phyloP scores from a whole-genome alignment of 2,113 vertebrate species.

The Malurus cyaneus region DNA sequence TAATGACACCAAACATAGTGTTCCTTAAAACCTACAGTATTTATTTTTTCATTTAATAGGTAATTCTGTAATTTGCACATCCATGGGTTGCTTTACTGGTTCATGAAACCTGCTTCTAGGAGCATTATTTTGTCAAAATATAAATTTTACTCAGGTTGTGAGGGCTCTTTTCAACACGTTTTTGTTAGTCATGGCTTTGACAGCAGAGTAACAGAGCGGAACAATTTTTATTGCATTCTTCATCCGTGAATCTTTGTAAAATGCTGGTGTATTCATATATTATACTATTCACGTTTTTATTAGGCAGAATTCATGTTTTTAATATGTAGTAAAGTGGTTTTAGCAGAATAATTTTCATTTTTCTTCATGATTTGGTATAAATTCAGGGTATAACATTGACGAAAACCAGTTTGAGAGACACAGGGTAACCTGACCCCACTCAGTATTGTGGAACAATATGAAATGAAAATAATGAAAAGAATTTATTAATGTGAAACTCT shows the following conservation, averaged over 20 bases:
- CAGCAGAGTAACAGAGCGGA: not conserved
- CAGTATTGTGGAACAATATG: no score
- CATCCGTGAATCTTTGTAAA: not conserved
- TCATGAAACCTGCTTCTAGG: conserved; percentile 26
- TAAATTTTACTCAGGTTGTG: conserved; percentile 23
- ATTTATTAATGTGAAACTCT: not conserved
- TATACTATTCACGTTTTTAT: not conserved
- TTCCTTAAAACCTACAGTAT: conserved; percentile 1
- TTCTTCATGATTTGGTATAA: not conserved
- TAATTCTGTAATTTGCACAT: conserved; percentile 55
- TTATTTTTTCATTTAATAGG: conserved; percentile 53
- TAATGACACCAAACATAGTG: conserved; percentile 23
- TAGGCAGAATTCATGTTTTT: not conserved
- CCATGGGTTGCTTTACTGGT: conserved; percentile 33
- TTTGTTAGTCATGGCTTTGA: conserved; percentile 31
- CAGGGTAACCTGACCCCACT: not conserved
- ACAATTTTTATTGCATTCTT: conserved; percentile 5
- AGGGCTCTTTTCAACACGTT: not conserved
- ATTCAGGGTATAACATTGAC: not conserved
- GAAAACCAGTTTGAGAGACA: conserved; percentile 17
- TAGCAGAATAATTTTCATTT: not conserved
- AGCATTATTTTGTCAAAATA: conserved; percentile 42
- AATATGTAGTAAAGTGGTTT: not conserved
- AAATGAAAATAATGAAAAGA: no score
- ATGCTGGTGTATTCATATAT: not conserved